Evolutionary conservation across 1,140 invertebrate species (phyloP).

Genomic region (Helicorthomorpha holstii): DNA sequence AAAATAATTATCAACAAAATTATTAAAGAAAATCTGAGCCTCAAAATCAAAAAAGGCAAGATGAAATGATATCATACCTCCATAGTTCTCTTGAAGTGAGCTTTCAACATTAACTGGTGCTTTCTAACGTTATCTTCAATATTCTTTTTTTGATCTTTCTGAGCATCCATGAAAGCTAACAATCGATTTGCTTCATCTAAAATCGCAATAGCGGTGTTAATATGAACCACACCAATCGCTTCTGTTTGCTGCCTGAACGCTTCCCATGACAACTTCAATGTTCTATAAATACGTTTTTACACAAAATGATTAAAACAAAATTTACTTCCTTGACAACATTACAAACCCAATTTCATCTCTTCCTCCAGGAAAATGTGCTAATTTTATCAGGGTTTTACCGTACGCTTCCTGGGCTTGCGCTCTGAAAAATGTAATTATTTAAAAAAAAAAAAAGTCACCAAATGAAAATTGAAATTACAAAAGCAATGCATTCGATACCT

Average conservation of each 20-base stretch:
- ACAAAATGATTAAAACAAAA: neutral
- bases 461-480: neutral
- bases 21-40: neutral
- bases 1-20: neutral
- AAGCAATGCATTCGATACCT: neutral
- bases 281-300: neutral
- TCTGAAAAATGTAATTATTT: neutral
- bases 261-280: conserved; percentile 2
- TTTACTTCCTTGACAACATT: neutral
- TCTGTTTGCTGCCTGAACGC: conserved; percentile 1
- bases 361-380: neutral
- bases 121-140: conserved; percentile 2
- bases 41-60: neutral
- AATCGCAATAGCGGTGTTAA: neutral
- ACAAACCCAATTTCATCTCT: conserved; percentile 3
- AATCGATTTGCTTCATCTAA: neutral
- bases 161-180: neutral
- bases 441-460: neutral
- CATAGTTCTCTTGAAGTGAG: conserved; percentile 1
- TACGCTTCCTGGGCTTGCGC: conserved; percentile 1
- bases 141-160: neutral
- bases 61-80: neutral
- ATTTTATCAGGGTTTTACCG: neutral
- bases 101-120: conserved; percentile 1
- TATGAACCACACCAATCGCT: conserved; percentile 2